A percentile compares a stretch with the other conserved stretches of the same genome.
phyloP scores from a whole-genome alignment of 2,113 vertebrate species.

The Daboia siamensis region DNA sequence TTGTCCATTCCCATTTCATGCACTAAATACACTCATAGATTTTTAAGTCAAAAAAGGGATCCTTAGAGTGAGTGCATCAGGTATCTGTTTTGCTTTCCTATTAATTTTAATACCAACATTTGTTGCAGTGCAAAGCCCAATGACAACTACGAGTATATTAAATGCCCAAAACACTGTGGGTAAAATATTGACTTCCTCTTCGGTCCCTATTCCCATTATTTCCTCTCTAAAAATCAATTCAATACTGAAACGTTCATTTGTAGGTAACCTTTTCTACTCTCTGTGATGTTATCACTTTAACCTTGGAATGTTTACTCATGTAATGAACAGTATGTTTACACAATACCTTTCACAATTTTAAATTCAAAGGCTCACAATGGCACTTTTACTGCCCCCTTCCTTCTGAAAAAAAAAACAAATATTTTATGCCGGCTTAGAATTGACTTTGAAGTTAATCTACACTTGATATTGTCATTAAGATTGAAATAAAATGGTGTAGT shows the following conservation, averaged over 20 bases:
- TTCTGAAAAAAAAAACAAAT: not conserved
- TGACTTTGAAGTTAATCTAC: not conserved
- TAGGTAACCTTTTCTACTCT: not conserved
- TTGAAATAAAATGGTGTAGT: not conserved
- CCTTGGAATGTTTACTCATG: not conserved
- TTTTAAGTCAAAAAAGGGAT: not conserved
- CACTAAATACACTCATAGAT: not conserved
- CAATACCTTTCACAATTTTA: not conserved
- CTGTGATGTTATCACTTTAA: not conserved
- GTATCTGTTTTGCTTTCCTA: not conserved
- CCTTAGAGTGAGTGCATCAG: not conserved
- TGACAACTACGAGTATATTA: not conserved
- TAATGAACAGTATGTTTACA: not conserved
- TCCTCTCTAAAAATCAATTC: not conserved
- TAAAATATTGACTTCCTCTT: not conserved
- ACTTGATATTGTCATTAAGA: not conserved
- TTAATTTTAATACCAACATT: conserved; percentile 8
- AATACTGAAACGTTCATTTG: not conserved
- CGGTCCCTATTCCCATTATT: not conserved
- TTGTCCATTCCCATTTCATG: not conserved
- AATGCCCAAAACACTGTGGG: not conserved
- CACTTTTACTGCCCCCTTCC: not conserved
- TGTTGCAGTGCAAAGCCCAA: not conserved
- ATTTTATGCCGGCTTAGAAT: not conserved
- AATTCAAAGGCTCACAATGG: fast-evolving